A percentile compares a stretch with the other conserved stretches of the same genome.
Evolutionary conservation across 23 tunicate species (phyloP).

Genomic region (Halocynthia roretzi): DNA sequence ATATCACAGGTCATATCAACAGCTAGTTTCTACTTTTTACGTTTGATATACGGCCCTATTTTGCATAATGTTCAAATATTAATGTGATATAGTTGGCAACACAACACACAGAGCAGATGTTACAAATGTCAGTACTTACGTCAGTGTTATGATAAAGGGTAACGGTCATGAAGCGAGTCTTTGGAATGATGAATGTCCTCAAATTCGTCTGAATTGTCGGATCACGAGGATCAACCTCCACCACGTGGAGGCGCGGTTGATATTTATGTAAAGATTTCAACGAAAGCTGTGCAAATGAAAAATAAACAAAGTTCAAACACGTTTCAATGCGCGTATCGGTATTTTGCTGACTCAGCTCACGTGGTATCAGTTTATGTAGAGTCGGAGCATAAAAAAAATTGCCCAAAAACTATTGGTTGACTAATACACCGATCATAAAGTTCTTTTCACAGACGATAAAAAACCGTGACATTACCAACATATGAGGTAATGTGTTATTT

Average conservation of each 20-base stretch:
- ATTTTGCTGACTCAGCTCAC: no score
- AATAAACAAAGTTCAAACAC: no score
- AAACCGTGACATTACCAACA: no score
- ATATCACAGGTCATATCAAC: background rate
- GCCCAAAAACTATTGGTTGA: no score
- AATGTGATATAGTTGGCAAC: background rate
- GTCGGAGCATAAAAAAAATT: no score
- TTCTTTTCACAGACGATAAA: no score
- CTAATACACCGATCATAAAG: no score
- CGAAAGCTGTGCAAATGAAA: background rate
- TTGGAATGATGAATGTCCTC: conserved; percentile 36
- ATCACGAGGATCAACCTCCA: conserved; percentile 34
- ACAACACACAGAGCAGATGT: background rate
- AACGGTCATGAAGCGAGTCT: conserved; percentile 42
- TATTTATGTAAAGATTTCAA: conserved; percentile 29
- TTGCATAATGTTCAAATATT: background rate
- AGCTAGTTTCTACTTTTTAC: no score
- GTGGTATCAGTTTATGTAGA: no score
- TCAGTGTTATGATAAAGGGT: conserved; percentile 41
- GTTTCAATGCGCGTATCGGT: no score
- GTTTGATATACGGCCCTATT: no score
- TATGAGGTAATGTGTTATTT: no score
- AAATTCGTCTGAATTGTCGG: conserved; percentile 29
- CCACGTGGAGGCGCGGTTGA: conserved; percentile 49
- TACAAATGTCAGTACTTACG: conserved; percentile 19